These are phyloP conservation scores for Perca flavescens DNA, from an alignment of 2,113 vertebrate genomes.

Conservation along the genomic window DNA sequence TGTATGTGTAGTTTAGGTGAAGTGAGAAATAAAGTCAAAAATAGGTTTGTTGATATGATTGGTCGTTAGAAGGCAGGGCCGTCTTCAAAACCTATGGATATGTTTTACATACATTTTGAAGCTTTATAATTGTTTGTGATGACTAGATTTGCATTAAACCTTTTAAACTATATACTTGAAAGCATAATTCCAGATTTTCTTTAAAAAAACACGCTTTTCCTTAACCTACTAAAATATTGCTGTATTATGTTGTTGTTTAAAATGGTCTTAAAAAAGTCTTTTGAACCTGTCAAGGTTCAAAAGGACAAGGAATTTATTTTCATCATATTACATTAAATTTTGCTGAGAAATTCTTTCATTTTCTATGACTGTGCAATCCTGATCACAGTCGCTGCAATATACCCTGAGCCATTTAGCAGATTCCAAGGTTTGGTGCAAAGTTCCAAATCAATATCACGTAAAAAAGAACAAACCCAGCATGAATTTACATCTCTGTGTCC, in stretches of 20 bases:
- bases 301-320: slow-evolving; percentile 1
- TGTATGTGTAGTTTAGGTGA: slow-evolving; percentile 2
- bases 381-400: slow-evolving; percentile 7
- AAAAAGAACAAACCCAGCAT: slow-evolving; percentile 21
- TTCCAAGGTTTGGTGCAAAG: slow-evolving; percentile 17
- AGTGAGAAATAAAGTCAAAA: not conserved
- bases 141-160: not conserved
- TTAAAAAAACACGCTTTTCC: not conserved
- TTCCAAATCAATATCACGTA: slow-evolving; percentile 24
- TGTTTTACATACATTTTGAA: not conserved
- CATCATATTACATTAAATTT: slow-evolving; percentile 5
- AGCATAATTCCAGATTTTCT: not conserved
- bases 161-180: not conserved
- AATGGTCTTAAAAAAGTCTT: not conserved
- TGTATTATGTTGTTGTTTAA: slow-evolving; percentile 7
- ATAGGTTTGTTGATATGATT: not conserved
- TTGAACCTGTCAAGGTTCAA: not conserved
- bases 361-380: slow-evolving; percentile 16
- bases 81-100: not conserved
- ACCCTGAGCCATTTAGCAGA: slow-evolving; percentile 15
- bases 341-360: slow-evolving; percentile 18
- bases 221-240: not conserved
- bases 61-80: not conserved
- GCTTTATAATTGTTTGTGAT: not conserved
- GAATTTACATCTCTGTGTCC: slow-evolving; percentile 40